Evolutionary conservation across 2,797 vertebrate genomes (phyloP), one percentile per base, ranked within the genome.

Genomic region (Ceryle rudis): DNA sequence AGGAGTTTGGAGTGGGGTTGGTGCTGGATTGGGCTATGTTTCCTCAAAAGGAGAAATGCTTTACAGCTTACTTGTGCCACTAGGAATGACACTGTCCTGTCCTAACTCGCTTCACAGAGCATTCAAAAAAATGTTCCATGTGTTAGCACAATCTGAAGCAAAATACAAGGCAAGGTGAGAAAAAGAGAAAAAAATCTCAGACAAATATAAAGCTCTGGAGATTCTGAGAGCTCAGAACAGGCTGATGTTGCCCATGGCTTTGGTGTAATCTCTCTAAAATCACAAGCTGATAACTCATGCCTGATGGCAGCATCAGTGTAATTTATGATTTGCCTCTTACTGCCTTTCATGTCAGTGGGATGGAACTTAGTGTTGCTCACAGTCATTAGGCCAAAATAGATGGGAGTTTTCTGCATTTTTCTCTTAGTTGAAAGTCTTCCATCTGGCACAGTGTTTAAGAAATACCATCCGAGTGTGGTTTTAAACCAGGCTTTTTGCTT

Each of bases 371-470:
- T 64, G 51, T 58, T 22, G 39, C 90, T 89, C 69, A 37, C n/a
- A 78, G 65, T 86, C 61, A 39, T 83, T 93, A 21, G 5, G 71
- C 93, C 85, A 65, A 78, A 93, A 86, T 18, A 94, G 57, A 60
- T 71, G 42, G 46, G 80, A 69, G 49, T 83, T 91, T 71, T 95
- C 94, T 73, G 95, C 57, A 80, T 72, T 95, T 82, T 95, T 91
- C 19, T 80, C 66, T 65, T 86, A 49, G 44, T 4, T 91, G 70
- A 95, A 88, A 95, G 6, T 66, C 29, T 95, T 95, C 83, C 75
- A 57, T 71, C 71, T 93, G 81, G 81, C 60, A 80, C 37, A 47
- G 47, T 5, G 7, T 74, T 93, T 85, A 90, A 80, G 84, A 94
- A 93, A 95, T 90, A 85, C 65, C 71, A 73, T 78, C 73, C 51